Evolutionary conservation across 2,888 invertebrate species (phyloP).

Genomic region (Siphlonurus alternatus): DNA sequence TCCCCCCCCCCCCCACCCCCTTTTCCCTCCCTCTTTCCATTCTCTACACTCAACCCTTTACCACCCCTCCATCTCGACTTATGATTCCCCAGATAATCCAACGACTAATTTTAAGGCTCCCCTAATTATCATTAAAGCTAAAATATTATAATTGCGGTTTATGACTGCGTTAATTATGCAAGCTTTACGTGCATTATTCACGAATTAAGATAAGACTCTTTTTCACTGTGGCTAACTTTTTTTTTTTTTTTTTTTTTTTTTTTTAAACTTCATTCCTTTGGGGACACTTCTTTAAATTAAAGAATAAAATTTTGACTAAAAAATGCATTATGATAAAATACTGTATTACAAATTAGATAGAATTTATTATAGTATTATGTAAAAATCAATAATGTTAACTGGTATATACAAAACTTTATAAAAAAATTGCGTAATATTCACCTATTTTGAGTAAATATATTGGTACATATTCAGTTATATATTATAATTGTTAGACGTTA

Average conservation of each 20-base stretch:
- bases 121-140: slow-evolving; percentile 3
- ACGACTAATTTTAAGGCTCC: slow-evolving; percentile 3
- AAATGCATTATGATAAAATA: too few species aligned
- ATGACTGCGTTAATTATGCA: slow-evolving; percentile 4
- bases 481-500: too few species aligned
- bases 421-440: too few species aligned
- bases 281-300: background rate
- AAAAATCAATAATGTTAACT: too few species aligned
- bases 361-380: too few species aligned
- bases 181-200: slow-evolving; percentile 1
- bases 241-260: background rate
- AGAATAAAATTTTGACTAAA: background rate
- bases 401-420: too few species aligned
- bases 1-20: background rate
- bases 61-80: background rate
- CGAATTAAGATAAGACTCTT: background rate
- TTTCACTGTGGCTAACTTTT: background rate
- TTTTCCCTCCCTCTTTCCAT: background rate
- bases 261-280: background rate
- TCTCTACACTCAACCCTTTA: background rate
- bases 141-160: slow-evolving; percentile 4
- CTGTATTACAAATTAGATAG: too few species aligned
- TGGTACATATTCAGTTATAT: too few species aligned
- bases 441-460: too few species aligned
- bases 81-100: slow-evolving; percentile 4